Evolutionary conservation across 2,797 vertebrate genomes (phyloP).

Genomic region (Sebastes aleutianus): DNA sequence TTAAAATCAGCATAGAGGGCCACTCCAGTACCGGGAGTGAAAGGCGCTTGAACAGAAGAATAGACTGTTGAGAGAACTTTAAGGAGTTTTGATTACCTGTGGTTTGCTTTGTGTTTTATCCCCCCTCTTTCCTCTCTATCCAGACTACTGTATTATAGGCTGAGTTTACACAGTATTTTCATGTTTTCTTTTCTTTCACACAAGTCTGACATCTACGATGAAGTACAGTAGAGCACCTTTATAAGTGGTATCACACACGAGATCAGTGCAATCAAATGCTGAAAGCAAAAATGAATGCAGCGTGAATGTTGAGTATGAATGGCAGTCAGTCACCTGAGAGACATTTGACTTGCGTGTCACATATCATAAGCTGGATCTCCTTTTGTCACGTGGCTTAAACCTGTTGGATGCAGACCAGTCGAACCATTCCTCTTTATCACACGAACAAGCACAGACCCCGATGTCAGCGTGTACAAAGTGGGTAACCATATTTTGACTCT

Average conservation of each 20-base stretch:
- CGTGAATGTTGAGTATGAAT: slow-evolving; percentile 66
- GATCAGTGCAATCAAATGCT: slow-evolving; percentile 80
- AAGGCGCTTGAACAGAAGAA: slow-evolving; percentile 70
- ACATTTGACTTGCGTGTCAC: slow-evolving; percentile 34
- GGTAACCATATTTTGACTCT: slow-evolving; percentile 3
- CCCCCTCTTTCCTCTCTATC: slow-evolving; percentile 77
- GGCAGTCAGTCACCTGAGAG: slow-evolving; percentile 35
- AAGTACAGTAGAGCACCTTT: slow-evolving; percentile 78
- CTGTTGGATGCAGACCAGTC: slow-evolving; percentile 37
- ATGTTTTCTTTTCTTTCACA: slow-evolving; percentile 84
- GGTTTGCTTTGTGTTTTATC: slow-evolving; percentile 70
- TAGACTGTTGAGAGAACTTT: slow-evolving; percentile 63
- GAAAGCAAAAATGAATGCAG: slow-evolving; percentile 73
- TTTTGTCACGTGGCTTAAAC: slow-evolving; percentile 37
- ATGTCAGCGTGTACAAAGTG: slow-evolving; percentile 35
- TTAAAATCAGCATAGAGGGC: slow-evolving; percentile 99
- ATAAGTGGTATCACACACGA: slow-evolving; percentile 73
- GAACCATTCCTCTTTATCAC: slow-evolving; percentile 30
- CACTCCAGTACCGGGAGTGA: slow-evolving; percentile 94
- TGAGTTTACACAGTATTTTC: slow-evolving; percentile 93
- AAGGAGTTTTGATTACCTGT: slow-evolving; percentile 74
- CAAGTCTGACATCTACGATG: slow-evolving; percentile 84
- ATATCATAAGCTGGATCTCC: slow-evolving; percentile 42
- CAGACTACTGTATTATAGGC: slow-evolving; percentile 96
- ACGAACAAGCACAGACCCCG: slow-evolving; percentile 62